A percentile compares a stretch with the other conserved stretches of the same genome.
Evolutionary conservation across 1,140 invertebrate genomes (phyloP).

Genomic region (Drosophila pallidifrons): DNA sequence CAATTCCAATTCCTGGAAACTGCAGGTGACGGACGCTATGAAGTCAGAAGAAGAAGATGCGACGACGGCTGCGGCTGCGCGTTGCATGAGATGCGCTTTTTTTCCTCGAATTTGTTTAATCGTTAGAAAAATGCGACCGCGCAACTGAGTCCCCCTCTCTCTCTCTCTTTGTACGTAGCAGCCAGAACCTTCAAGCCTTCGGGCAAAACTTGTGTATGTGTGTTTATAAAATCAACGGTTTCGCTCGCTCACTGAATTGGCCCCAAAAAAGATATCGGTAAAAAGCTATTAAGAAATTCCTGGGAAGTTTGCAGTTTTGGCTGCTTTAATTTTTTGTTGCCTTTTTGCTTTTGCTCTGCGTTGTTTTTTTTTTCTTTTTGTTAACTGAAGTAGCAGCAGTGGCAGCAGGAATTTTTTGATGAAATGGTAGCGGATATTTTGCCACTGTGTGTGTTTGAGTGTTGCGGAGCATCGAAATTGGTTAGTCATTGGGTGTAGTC

Average conservation of each 20-base stretch:
- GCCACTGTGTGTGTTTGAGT: slow-evolving; percentile 6
- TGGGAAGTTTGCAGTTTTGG: slow-evolving; percentile 76
- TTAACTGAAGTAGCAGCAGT: slow-evolving; percentile 25
- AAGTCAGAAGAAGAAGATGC: slow-evolving; percentile 13
- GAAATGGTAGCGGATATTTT: slow-evolving; percentile 48
- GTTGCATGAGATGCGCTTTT: slow-evolving; percentile 82
- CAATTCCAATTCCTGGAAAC: slow-evolving; percentile 72
- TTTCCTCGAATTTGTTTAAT: slow-evolving; percentile 84
- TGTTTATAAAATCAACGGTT: slow-evolving; percentile 73
- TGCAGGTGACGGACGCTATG: slow-evolving; percentile 69
- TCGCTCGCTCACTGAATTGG: slow-evolving; percentile 38
- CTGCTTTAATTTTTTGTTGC: slow-evolving; percentile 19
- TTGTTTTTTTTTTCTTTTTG: slow-evolving; percentile 2
- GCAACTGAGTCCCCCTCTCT: slow-evolving; percentile 36
- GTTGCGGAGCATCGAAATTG: slow-evolving; percentile 24
- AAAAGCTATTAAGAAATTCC: slow-evolving; percentile 83
- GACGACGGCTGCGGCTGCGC: slow-evolving; percentile 36
- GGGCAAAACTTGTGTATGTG: slow-evolving; percentile 14
- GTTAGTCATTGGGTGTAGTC: slow-evolving; percentile 3
- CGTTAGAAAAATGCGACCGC: slow-evolving; percentile 81
- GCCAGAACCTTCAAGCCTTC: slow-evolving; percentile 21
- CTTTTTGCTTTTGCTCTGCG: slow-evolving; percentile 26
- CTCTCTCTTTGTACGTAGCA: slow-evolving; percentile 7
- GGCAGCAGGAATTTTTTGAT: slow-evolving; percentile 35
- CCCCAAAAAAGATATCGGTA: slow-evolving; percentile 72